A percentile compares a stretch with the other conserved stretches of the same genome.
phyloP scores from a whole-genome alignment of 2,888 invertebrate genomes.

The Erebia aethiops region DNA sequence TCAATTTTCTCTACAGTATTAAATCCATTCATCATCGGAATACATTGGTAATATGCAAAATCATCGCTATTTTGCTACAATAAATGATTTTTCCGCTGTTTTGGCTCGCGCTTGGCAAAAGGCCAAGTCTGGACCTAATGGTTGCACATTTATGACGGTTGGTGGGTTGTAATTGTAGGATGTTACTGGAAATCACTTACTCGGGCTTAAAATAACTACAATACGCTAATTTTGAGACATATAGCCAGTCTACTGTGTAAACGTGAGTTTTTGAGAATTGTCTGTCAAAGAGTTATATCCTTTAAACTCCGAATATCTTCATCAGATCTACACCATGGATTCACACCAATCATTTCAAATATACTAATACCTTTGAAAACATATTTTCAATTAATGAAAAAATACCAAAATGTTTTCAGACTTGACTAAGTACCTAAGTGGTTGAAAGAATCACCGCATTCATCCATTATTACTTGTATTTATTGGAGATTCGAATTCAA shows the following conservation, averaged over 20 bases:
- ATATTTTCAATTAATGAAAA: too few relatives aligned
- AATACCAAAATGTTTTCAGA: too few relatives aligned
- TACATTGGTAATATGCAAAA: slow-evolving; percentile 29
- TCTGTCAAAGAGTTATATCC: too few relatives aligned
- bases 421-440: too few relatives aligned
- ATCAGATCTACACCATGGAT: too few relatives aligned
- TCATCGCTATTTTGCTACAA: slow-evolving; percentile 38
- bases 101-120: slow-evolving; percentile 31
- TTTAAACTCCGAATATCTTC: too few relatives aligned
- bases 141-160: slow-evolving; percentile 5
- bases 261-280: too few relatives aligned
- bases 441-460: too few relatives aligned
- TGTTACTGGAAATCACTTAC: background rate
- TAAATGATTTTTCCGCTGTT: slow-evolving; percentile 41
- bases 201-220: background rate
- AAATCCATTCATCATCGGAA: slow-evolving; percentile 28
- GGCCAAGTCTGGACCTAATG: slow-evolving; percentile 44
- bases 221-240: background rate
- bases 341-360: too few relatives aligned
- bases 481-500: too few relatives aligned
- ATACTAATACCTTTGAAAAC: too few relatives aligned
- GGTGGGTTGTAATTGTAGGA: background rate
- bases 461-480: too few relatives aligned
- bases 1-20: slow-evolving; percentile 28
- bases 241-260: background rate